Percentiles rank a stretch among this genome's conserved stretches.
These are phyloP conservation scores for Arrhopalites spinosus DNA, from an alignment of 2,888 invertebrate genomes.

Conservation along the genomic window DNA sequence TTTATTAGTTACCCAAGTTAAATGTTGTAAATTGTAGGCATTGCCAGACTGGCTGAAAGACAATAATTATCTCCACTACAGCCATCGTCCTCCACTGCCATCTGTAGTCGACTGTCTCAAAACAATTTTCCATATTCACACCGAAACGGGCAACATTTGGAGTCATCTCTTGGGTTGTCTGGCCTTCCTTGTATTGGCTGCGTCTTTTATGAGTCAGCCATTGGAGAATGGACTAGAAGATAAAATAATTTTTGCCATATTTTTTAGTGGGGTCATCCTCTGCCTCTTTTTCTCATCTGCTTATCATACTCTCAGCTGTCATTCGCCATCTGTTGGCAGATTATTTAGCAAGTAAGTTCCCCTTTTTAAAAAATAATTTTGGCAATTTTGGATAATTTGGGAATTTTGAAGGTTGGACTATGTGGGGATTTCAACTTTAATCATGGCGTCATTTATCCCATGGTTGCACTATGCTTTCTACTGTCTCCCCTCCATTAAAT, in stretches of 20 bases:
- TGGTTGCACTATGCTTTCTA: conserved; percentile 99
- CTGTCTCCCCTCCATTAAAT: conserved; percentile 91
- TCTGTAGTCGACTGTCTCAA: conserved; percentile 96
- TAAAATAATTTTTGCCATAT: conserved; percentile 91
- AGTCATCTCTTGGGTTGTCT: conserved; percentile 91
- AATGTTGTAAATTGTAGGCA: no score
- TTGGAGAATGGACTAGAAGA: conserved; percentile 89
- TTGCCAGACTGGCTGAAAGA: conserved; percentile 97
- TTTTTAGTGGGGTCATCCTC: conserved; percentile 94
- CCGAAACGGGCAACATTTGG: conserved; percentile 99
- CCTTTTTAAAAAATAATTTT: no score
- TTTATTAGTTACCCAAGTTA: no score
- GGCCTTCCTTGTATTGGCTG: conserved; percentile 78
- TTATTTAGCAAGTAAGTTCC: conserved; percentile 92
- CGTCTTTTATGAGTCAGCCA: conserved; percentile 89
- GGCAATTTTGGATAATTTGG: no score
- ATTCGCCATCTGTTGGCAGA: conserved; percentile 95
- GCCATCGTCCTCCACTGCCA: conserved; percentile 94
- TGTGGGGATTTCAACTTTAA: conserved; percentile 95
- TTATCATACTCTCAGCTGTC: conserved; percentile 98
- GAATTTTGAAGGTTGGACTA: conserved; percentile 85
- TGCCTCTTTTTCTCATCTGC: conserved; percentile 96
- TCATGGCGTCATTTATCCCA: conserved; percentile 97
- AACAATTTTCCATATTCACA: conserved; percentile 97
- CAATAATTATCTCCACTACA: conserved; percentile 86